Evolutionary conservation across 2,888 invertebrate species (phyloP).

Genomic region (Scaptomyza cyrtandrae): DNA sequence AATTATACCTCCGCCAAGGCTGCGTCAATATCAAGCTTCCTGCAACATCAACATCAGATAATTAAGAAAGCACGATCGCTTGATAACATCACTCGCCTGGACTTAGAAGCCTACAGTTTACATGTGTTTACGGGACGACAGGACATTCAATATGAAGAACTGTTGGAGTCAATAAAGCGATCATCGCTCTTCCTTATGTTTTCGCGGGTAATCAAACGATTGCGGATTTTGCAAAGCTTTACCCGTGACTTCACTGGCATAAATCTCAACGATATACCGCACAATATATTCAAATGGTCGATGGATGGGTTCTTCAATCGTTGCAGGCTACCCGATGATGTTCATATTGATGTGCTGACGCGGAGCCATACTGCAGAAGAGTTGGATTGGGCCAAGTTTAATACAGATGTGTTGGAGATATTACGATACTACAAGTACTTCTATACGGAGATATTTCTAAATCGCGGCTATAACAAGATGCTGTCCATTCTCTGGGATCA

Average conservation of each 20-base stretch:
- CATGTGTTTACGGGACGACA: slow-evolving; percentile 1
- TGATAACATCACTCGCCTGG: not conserved
- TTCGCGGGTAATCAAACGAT: slow-evolving; percentile 2
- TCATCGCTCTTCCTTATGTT: slow-evolving; percentile 41
- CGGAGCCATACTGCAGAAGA: not conserved
- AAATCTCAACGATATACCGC: slow-evolving; percentile 16
- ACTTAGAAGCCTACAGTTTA: not conserved
- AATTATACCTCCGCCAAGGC: not conserved
- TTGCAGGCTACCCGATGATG: slow-evolving; percentile 12
- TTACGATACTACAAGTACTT: slow-evolving; percentile 32
- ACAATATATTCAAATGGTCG: slow-evolving; percentile 46
- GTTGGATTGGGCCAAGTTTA: slow-evolving; percentile 40
- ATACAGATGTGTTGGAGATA: slow-evolving; percentile 38
- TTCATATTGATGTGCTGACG: slow-evolving; percentile 41
- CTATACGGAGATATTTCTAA: slow-evolving; percentile 12
- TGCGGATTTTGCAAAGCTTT: slow-evolving; percentile 23
- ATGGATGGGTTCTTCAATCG: slow-evolving; percentile 36
- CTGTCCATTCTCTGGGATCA: slow-evolving; percentile 27
- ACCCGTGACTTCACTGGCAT: not conserved
- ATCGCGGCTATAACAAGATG: slow-evolving; percentile 1
- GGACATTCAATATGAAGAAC: slow-evolving; percentile 1
- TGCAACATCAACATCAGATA: not conserved
- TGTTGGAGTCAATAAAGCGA: slow-evolving; percentile 29
- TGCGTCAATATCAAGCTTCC: not conserved
- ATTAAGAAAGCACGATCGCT: not conserved